Base-by-base conservation (phyloP, 2,797 vertebrate species). In the Odontamblyopus lacepedii region DNA sequence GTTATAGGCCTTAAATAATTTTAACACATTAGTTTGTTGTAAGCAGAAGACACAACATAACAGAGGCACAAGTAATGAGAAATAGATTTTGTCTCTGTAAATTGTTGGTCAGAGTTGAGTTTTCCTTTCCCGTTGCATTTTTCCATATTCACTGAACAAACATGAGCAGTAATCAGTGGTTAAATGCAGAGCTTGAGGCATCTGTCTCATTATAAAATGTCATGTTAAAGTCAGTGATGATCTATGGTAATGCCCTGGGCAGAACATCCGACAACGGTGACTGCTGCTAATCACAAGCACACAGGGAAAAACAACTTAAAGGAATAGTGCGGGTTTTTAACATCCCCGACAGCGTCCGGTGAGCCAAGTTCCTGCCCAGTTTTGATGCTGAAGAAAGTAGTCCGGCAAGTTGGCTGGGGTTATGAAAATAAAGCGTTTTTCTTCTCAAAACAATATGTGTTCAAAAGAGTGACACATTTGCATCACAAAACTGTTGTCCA, bases 261-360 rank as follows among this genome's bases (percentile, higher is more conserved):
- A 56, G 75, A 26, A 50, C 15, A 12, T 84, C 67, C 78, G 75
- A 87, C 75, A 80, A 70, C 62, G 73, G 41, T 0, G 63, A 75
- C 79, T 74, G 38, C 48, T 55, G 64, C 85, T 86, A 80, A 83
- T 88, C 75, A 84, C 71, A 53, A 75, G 56, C 57, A 65, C 32
- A 63, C 35, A 70, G 50, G 63, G 74, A 27, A 48, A 83, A 84
- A 80, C 83, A 60, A 30, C 4, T 82, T 79, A 83, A 87, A 15
- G 23, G 23, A 23, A 23, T 23, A 23, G 23, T 23, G 23, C 23
- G 23, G 23, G 23, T 23, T 23, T 23, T 23, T 23, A 23, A 23
- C 23, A 23, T 23, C 23, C 23, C 23, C 23, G 23, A 23, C 23
- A 23, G 23, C 23, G 23, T 23, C 23, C 23, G 23, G 23, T 23